Percentiles rank a stretch among this genome's conserved stretches.
phyloP scores from a whole-genome alignment of 1,140 invertebrate species.

The Leptonema lineaticorne region DNA sequence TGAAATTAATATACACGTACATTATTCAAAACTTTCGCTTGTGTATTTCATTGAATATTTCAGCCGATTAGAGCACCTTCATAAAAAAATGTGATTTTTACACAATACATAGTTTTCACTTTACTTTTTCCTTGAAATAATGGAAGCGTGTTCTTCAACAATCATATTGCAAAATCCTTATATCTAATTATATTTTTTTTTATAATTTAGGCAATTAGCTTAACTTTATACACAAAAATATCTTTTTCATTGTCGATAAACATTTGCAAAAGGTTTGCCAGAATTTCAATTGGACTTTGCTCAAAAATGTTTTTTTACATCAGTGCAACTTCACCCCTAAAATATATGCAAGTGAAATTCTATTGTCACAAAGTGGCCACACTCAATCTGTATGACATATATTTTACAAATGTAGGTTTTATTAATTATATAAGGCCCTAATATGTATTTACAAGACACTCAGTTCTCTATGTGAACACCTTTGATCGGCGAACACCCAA shows the following conservation, averaged over 20 bases:
- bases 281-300: constrained; percentile 20
- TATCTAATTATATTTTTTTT: not conserved
- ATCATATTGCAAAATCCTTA: constrained; percentile 32
- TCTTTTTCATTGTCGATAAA: constrained; percentile 24
- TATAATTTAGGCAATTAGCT: constrained; percentile 17
- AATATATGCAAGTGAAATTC: constrained; percentile 38
- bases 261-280: constrained; percentile 20
- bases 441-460: constrained; percentile 43
- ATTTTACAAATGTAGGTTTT: constrained; percentile 37
- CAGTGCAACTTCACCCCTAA: constrained; percentile 24
- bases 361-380: constrained; percentile 41
- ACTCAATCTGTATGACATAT: constrained; percentile 37
- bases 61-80: not conserved
- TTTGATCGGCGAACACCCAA: constrained; percentile 10
- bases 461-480: constrained; percentile 28
- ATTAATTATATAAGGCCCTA: constrained; percentile 40
- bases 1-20: not conserved
- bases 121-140: constrained; percentile 15
- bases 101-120: not conserved
- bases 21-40: not conserved
- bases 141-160: constrained; percentile 36
- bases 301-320: constrained; percentile 20
- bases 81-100: too few species aligned
- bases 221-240: constrained; percentile 29
- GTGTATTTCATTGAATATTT: not conserved